Evolutionary conservation across 1,140 invertebrate genomes (phyloP).

Genomic region (Coptotermes formosanus): DNA sequence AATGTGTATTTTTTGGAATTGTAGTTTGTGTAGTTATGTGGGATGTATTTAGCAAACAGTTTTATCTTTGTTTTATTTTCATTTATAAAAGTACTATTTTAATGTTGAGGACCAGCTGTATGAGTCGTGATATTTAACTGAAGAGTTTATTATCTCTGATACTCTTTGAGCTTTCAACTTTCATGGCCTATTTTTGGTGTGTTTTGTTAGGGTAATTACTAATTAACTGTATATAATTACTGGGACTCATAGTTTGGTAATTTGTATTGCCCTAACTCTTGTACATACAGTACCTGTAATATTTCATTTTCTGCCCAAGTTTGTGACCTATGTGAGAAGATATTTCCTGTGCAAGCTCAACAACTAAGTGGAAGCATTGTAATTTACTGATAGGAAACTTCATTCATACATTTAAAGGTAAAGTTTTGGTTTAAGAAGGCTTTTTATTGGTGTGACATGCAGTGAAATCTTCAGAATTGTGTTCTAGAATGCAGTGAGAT

Average conservation of each 20-base stretch:
- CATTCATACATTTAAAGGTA: background rate
- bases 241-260: background rate
- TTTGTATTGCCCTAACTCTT: background rate
- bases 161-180: background rate
- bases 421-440: background rate
- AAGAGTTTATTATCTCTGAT: constrained; percentile 6
- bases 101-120: background rate
- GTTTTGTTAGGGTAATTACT: background rate
- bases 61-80: background rate
- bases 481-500: background rate
- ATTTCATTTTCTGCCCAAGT: background rate
- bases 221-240: background rate
- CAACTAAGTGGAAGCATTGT: background rate
- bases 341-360: background rate
- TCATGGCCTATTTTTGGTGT: constrained; percentile 18
- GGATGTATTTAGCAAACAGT: background rate
- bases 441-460: background rate
- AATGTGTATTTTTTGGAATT: background rate
- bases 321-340: background rate
- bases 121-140: background rate
- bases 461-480: background rate
- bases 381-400: background rate
- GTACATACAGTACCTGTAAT: background rate
- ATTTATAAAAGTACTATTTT: background rate
- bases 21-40: background rate